Base-by-base conservation (phyloP, 2,113 vertebrate species). In the Holacanthus passer region DNA sequence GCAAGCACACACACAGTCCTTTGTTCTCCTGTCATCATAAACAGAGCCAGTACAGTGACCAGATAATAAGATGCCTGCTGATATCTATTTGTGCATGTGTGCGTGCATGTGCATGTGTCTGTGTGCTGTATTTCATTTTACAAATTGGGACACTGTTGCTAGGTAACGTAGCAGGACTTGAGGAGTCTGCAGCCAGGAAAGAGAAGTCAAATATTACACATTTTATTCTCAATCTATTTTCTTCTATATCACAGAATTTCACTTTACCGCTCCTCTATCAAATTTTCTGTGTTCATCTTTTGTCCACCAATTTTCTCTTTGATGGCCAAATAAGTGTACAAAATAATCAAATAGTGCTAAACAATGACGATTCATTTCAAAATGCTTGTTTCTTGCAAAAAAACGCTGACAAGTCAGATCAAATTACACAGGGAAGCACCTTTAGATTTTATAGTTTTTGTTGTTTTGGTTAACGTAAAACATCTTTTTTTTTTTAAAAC, bases 61-160 rank as follows among this genome's bases (percentile, higher is more conserved):
- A 75, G 77, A 87, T 85, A 75, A 82, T 55, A 82, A 77, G 65
- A 82, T 67, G 62, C 65, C 69, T 81, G 65, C 68, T 66, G 75
- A 71, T 77, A 80, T 75, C 41, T 47, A 59, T 76, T 60, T 79
- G 37, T 35, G 80, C 19, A 50, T 9, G 8, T 37, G 50, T 31
- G 50, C 17, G 56, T 76, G 76, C 68, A 37, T 39, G 58, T n/a
- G 56, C 35, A 35, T 77, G 59, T 50, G 50, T 79, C 71, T 66
- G 68, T 39, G 39, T 31, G 39, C 31, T 76, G 56, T 65, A 50
- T 84, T 77, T 83, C 77, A 81, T 83, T 83, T 77, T 85, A 67
- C 76, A 88, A 83, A 89, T 76, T 84, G 81, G 69, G 73, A 76
- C 79, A 77, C 50, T 88, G 91, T 91, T 93, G 90, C 90, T 89